These are phyloP conservation scores for Popillia japonica DNA, from an alignment of 1,140 invertebrate species.

Conservation along the genomic window DNA sequence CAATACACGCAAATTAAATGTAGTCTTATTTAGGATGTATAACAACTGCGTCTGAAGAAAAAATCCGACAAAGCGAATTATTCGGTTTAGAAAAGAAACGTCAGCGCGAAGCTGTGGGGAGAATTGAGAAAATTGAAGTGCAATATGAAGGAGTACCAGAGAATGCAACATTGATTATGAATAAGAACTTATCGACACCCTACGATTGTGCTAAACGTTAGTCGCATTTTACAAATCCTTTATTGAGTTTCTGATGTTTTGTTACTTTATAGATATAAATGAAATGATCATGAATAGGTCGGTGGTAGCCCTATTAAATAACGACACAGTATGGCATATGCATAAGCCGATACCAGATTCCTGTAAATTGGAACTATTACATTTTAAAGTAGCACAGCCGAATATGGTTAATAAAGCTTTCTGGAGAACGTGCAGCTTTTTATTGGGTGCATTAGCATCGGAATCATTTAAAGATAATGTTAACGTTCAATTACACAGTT, in stretches of 20 bases:
- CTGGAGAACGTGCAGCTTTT: slow-evolving; percentile 90
- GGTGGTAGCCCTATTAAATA: slow-evolving; percentile 84
- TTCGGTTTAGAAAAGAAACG: slow-evolving; percentile 82
- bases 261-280: slow-evolving; percentile 72
- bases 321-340: slow-evolving; percentile 87
- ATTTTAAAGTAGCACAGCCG: slow-evolving; percentile 76
- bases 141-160: slow-evolving; percentile 78
- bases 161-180: slow-evolving; percentile 85
- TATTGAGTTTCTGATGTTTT: slow-evolving; percentile 18
- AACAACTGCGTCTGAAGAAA: slow-evolving; percentile 46
- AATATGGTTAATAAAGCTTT: slow-evolving; percentile 81
- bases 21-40: slow-evolving; percentile 31
- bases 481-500: slow-evolving; percentile 81
- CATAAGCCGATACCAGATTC: slow-evolving; percentile 81
- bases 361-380: slow-evolving; percentile 83
- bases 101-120: slow-evolving; percentile 74
- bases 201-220: slow-evolving; percentile 90
- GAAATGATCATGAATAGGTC: slow-evolving; percentile 76
- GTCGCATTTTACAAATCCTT: slow-evolving; percentile 49
- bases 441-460: slow-evolving; percentile 81
- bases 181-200: slow-evolving; percentile 91
- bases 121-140: slow-evolving; percentile 93
- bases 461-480: slow-evolving; percentile 83
- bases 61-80: slow-evolving; percentile 68
- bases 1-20: not conserved